Conservation (phyloP, 2,888 invertebrate genomes). For the Azorinus chamasolen region DNA sequence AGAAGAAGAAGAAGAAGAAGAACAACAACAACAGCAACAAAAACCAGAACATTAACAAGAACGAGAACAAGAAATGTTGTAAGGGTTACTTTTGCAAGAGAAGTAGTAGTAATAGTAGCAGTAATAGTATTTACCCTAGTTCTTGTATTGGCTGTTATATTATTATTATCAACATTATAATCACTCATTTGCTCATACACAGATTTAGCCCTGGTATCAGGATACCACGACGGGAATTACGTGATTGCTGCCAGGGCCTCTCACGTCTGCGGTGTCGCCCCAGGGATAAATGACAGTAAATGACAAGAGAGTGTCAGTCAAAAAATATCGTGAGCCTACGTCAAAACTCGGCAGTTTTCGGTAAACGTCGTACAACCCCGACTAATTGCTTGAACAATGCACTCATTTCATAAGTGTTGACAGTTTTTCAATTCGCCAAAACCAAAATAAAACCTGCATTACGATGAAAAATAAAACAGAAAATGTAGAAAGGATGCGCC, state of each 20-base stretch:
- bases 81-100: background rate
- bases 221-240: no score
- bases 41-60: background rate
- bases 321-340: conserved; percentile 43
- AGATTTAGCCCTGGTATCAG: no score
- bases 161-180: no score
- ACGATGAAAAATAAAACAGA: no score
- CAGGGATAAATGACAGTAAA: conserved; percentile 19
- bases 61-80: background rate
- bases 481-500: no score
- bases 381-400: no score
- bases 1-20: conserved; percentile 3
- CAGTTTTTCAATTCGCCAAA: no score
- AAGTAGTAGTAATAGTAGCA: background rate
- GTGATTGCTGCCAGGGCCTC: conserved; percentile 23
- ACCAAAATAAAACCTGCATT: no score
- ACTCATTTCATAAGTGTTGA: no score
- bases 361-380: conserved; percentile 1
- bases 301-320: conserved; percentile 37
- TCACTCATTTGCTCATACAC: no score
- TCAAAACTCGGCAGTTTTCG: conserved; percentile 41
- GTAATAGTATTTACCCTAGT: background rate
- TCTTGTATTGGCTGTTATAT: background rate
- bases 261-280: background rate
- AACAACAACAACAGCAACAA: background rate